These are phyloP conservation scores for Pseudotriccus pelzelni DNA, from an alignment of 2,797 vertebrate genomes.

Conservation along the genomic window DNA sequence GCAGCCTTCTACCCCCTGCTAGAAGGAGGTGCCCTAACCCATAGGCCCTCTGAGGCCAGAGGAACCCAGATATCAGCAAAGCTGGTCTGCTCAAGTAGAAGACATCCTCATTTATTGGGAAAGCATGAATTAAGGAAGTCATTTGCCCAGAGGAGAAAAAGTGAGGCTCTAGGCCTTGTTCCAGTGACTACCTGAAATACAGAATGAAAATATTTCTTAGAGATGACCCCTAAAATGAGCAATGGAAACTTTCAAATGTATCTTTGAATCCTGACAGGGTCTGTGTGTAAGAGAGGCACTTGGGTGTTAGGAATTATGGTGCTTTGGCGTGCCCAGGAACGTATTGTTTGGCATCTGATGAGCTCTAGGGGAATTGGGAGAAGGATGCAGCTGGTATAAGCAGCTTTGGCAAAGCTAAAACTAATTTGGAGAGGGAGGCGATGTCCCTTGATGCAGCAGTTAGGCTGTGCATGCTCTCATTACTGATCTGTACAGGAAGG, in stretches of 20 bases:
- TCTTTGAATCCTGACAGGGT: background rate
- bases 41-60: background rate
- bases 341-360: background rate
- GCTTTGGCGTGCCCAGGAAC: background rate
- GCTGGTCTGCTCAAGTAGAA: background rate
- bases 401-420: background rate
- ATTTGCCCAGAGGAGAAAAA: background rate
- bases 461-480: background rate
- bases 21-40: background rate
- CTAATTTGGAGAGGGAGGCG: background rate
- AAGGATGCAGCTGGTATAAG: background rate
- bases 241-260: background rate
- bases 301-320: background rate
- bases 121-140: background rate
- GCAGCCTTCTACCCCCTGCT: background rate
- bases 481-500: background rate
- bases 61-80: background rate
- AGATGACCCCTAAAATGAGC: background rate
- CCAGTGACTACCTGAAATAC: background rate
- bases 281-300: background rate
- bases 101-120: background rate
- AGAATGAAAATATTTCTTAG: background rate
- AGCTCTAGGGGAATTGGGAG: background rate
- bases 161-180: background rate
- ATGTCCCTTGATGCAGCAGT: background rate